phyloP scores from a whole-genome alignment of 2,888 invertebrate genomes.

The Drosophila subquinaria region DNA sequence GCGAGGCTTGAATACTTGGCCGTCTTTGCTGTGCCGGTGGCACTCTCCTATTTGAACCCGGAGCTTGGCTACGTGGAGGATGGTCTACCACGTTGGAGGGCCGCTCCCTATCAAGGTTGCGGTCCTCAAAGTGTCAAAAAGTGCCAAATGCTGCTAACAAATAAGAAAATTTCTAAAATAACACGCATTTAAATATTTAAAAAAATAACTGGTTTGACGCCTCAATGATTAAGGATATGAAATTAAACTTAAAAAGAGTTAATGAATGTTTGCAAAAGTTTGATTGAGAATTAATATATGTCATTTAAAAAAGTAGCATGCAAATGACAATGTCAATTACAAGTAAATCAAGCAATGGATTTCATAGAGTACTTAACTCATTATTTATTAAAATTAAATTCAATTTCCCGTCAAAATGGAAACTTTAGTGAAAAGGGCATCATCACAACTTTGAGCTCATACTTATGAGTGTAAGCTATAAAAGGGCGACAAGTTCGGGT shows the following conservation, averaged over 20 bases:
- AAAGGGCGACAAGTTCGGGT: constrained; percentile 10
- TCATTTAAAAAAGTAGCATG: constrained; percentile 9
- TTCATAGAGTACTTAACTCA: constrained; percentile 4
- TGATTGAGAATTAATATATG: constrained; percentile 8
- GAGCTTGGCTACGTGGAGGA: too few species aligned
- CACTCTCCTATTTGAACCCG: too few species aligned
- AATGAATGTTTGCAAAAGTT: constrained; percentile 14
- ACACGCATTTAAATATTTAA: too few species aligned
- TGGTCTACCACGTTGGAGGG: too few species aligned
- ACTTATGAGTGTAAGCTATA: constrained; percentile 23
- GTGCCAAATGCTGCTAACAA: too few species aligned
- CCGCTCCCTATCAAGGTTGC: too few species aligned
- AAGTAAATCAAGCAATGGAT: not conserved
- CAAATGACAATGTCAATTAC: constrained; percentile 24
- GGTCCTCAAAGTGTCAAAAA: too few species aligned
- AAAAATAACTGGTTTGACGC: not conserved
- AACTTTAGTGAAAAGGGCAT: constrained; percentile 10
- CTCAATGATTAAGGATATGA: not conserved
- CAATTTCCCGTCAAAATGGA: constrained; percentile 2
- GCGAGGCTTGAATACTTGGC: too few species aligned
- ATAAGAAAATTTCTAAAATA: not conserved
- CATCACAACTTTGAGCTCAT: not conserved
- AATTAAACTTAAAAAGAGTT: constrained; percentile 2
- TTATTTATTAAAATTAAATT: constrained; percentile 49
- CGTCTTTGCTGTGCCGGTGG: too few species aligned